phyloP scores from a whole-genome alignment of 2,888 invertebrate genomes.

The Nipponacmea schrenckii region DNA sequence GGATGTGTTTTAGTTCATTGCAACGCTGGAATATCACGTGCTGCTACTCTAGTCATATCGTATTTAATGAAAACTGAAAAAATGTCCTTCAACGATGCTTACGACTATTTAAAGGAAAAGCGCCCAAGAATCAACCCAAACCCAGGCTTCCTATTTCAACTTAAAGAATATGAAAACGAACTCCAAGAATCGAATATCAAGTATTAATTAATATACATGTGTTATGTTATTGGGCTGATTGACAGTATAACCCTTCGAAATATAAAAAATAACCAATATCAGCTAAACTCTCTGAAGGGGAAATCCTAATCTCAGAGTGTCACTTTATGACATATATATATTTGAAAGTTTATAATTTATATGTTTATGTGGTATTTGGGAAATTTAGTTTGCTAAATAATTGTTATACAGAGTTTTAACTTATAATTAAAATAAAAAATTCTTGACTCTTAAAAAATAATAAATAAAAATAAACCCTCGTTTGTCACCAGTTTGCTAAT shows the following conservation, averaged over 20 bases:
- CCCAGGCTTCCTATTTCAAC: constrained; percentile 80
- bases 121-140: constrained; percentile 83
- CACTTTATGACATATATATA: no score
- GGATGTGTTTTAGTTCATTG: constrained; percentile 84
- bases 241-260: background rate
- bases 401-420: no score
- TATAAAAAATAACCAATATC: no score
- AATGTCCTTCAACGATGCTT: constrained; percentile 76
- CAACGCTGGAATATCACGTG: constrained; percentile 90
- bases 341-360: no score
- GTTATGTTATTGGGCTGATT: background rate
- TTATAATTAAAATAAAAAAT: no score
- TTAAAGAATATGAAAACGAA: constrained; percentile 68
- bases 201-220: background rate
- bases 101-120: constrained; percentile 75
- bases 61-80: constrained; percentile 76
- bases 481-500: no score
- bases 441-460: no score
- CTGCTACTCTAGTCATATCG: constrained; percentile 82
- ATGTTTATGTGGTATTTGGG: no score
- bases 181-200: constrained; percentile 17
- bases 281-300: no score
- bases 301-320: no score
- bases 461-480: no score
- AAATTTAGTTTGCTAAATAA: no score